These are phyloP conservation scores for Clivina fossor DNA, from an alignment of 2,888 invertebrate genomes.

Conservation along the genomic window DNA sequence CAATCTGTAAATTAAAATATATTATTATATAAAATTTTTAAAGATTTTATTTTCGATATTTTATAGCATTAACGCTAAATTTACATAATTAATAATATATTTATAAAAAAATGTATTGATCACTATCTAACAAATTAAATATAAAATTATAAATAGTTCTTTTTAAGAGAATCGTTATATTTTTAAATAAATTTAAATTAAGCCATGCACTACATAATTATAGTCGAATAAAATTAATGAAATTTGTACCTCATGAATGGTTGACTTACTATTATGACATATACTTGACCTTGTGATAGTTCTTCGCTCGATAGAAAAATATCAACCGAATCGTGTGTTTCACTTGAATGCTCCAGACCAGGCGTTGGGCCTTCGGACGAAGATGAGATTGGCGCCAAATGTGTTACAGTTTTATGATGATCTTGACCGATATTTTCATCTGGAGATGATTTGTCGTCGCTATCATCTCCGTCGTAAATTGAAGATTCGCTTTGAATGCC, in stretches of 20 bases:
- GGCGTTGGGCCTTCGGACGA: background rate
- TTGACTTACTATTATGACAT: slow-evolving; percentile 54
- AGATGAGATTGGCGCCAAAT: no score
- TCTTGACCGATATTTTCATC: slow-evolving; percentile 11
- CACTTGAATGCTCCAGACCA: slow-evolving; percentile 13
- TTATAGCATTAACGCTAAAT: no score
- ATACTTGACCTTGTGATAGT: slow-evolving; percentile 53
- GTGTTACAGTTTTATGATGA: background rate
- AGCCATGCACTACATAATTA: slow-evolving; percentile 26
- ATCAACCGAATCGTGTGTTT: slow-evolving; percentile 15
- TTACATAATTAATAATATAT: no score
- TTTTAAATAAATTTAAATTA: no score
- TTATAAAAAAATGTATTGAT: no score
- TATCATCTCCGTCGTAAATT: slow-evolving; percentile 24
- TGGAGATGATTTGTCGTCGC: slow-evolving; percentile 21
- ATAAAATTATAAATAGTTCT: no score
- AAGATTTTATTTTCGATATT: no score
- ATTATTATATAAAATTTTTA: no score
- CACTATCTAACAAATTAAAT: no score
- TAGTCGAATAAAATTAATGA: slow-evolving; percentile 13
- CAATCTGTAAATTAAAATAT: no score
- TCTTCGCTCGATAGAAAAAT: slow-evolving; percentile 32
- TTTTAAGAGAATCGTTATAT: no score
- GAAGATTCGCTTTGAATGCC: slow-evolving; percentile 25
- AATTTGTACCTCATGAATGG: slow-evolving; percentile 21